Conservation (phyloP, 2,888 invertebrate species). For the Agrilus mali region DNA sequence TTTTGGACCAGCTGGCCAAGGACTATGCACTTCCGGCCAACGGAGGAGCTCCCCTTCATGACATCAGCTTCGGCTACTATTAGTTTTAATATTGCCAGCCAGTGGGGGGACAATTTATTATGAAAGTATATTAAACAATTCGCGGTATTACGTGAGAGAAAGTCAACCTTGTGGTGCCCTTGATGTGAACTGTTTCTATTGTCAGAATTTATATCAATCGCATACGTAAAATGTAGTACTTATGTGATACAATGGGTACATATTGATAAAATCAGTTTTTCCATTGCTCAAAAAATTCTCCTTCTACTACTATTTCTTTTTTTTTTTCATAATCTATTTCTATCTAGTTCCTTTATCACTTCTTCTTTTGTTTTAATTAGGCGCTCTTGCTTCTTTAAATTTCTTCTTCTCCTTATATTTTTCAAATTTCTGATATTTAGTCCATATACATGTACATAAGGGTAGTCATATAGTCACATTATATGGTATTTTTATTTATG, state of each 20-base stretch:
- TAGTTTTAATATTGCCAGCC: constrained; percentile 27
- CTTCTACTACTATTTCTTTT: too few relatives aligned
- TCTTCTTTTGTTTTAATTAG: too few relatives aligned
- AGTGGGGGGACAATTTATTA: constrained; percentile 11
- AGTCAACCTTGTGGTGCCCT: background rate
- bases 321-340: too few relatives aligned
- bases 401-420: background rate
- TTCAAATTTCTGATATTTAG: too few relatives aligned
- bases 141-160: constrained; percentile 1
- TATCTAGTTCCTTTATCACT: too few relatives aligned
- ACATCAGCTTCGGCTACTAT: constrained; percentile 74
- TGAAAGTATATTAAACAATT: background rate
- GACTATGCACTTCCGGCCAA: constrained; percentile 67
- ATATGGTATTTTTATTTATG: background rate
- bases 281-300: too few relatives aligned
- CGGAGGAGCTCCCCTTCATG: constrained; percentile 57
- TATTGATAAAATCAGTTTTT: too few relatives aligned
- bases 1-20: constrained; percentile 68
- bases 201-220: background rate
- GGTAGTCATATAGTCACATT: too few relatives aligned
- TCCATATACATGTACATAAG: too few relatives aligned
- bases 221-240: too few relatives aligned
- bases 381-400: too few relatives aligned
- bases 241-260: too few relatives aligned
- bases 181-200: background rate